A percentile compares a stretch with the other conserved stretches of the same genome.
phyloP scores from a whole-genome alignment of 2,888 invertebrate genomes.

The Lacanobia oleracea region DNA sequence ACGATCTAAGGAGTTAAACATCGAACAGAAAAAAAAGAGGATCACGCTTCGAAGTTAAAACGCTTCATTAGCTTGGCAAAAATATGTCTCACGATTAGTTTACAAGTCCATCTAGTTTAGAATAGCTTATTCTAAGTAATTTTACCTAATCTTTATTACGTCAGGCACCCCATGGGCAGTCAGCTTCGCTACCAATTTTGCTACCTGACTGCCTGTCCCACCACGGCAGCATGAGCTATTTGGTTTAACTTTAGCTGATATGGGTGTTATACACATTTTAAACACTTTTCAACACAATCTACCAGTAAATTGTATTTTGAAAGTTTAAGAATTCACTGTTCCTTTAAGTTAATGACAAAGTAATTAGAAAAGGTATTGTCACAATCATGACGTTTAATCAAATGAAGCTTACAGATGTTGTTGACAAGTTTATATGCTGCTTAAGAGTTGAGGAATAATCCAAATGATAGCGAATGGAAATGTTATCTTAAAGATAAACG shows the following conservation, averaged over 20 bases:
- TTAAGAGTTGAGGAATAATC: constrained; percentile 45
- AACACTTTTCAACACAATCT: constrained; percentile 11
- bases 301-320: not conserved
- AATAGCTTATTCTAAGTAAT: not conserved
- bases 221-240: not conserved
- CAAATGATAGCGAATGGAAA: constrained; percentile 54
- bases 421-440: constrained; percentile 38
- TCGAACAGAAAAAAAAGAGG: no score
- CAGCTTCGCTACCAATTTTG: constrained; percentile 4
- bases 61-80: not conserved
- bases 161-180: not conserved
- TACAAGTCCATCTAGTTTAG: not conserved
- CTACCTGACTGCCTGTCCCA: not conserved
- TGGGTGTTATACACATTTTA: constrained; percentile 28
- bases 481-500: constrained; percentile 27
- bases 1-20: no score
- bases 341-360: not conserved
- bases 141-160: constrained; percentile 11
- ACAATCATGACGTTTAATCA: constrained; percentile 30
- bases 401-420: constrained; percentile 19
- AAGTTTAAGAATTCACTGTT: not conserved
- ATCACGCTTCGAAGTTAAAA: not conserved
- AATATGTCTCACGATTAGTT: not conserved
- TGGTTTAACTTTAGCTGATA: no score
- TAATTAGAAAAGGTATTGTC: constrained; percentile 30